Evolutionary conservation across 2,113 vertebrate species (phyloP).

Genomic region (Lanius collurio): DNA sequence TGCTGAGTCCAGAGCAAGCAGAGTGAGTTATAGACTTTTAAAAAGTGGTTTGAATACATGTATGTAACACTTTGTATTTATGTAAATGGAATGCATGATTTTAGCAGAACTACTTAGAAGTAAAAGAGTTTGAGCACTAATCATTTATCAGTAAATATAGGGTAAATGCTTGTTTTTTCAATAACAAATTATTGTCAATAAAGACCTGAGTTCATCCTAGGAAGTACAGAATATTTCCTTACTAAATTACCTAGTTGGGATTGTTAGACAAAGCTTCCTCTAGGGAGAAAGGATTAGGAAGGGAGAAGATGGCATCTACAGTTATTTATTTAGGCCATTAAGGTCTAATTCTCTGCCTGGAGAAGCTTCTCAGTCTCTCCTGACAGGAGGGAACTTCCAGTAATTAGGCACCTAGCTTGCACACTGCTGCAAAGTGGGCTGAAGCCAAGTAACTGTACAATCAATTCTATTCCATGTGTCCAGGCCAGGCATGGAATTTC

Average conservation of each 20-base stretch:
- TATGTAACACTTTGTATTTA: neutral
- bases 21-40: neutral
- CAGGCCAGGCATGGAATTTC: neutral
- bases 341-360: slow-evolving; percentile 9
- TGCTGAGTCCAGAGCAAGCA: neutral
- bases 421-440: neutral
- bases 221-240: neutral
- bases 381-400: slow-evolving; percentile 21
- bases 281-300: neutral
- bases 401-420: slow-evolving; percentile 47
- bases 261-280: neutral
- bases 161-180: neutral
- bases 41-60: neutral
- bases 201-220: neutral
- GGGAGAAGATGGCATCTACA: neutral
- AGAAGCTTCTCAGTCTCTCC: slow-evolving; percentile 33
- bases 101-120: neutral
- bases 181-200: neutral
- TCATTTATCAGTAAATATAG: neutral
- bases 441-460: neutral
- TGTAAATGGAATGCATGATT: neutral
- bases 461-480: neutral
- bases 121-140: neutral
- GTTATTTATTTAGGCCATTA: slow-evolving; percentile 58
- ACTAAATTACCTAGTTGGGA: neutral